Base-by-base conservation (phyloP, 35 echinoderm and acorn worm genomes). In the Apostichopus japonicus region DNA sequence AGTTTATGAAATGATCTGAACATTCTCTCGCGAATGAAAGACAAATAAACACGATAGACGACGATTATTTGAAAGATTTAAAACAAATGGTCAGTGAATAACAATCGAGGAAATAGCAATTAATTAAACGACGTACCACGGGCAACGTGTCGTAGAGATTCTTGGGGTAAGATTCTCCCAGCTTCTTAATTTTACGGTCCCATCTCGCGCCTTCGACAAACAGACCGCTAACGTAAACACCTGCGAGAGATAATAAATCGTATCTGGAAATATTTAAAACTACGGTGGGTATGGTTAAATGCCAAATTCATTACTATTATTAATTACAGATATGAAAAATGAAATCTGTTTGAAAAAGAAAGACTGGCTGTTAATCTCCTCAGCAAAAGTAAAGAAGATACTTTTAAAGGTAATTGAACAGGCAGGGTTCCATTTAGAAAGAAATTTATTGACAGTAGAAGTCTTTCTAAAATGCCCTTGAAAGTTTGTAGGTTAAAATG, bases 191-290 rank as follows among this genome's bases (percentile, higher is more conserved):
- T 87, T 96, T 99, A 55, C 97, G 83, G 71, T 99, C 97, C 97
- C 97, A 99, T 77, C 97, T 80, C 0, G 95, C 95, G 54, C 97
- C 97, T 73, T 99, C 97, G 53, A 99, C 83, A 79, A 92, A 99
- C 83, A 99, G 72, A 80, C 97, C 97, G 13, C 91, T 56, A 53
- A 99, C 79, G 58, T 99, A 99, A 53, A 96, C 95, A 95, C 97
- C 97, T 99, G 78, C 11, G 78, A 87, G 33, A 13, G 15, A 90
- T 24, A 57, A 57, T 58, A 58, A 84, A 21, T 80, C 78, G 86
- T 13, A 65, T 56, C 11, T 61, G 13, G 57, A 5, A 10, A 8
- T 61, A 10, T 61, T 8, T 61, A 61, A 78, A 78, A 78, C 77
- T 78, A 13, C 77, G 6, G 57, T 24, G 77, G 21, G 77, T 11